Conservation (phyloP, 1,140 invertebrate species). For the Zophobas morio region DNA sequence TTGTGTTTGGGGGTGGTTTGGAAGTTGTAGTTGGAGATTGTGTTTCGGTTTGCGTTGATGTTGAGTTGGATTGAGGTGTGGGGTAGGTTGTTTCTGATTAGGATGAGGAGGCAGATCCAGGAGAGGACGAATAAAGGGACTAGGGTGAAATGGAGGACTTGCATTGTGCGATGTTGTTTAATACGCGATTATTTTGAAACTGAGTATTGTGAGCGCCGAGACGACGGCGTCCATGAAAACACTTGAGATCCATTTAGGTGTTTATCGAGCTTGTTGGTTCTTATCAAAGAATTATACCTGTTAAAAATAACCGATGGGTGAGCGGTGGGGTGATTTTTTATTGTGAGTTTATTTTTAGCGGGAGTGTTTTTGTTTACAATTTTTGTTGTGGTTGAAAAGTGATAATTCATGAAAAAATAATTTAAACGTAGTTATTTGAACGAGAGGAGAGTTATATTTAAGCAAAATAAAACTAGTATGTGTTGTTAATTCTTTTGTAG, state of each 20-base stretch:
- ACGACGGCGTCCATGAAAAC: conserved; percentile 32
- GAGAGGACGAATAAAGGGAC: conserved; percentile 47
- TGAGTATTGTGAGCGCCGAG: conserved; percentile 14
- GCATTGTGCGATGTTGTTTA: conserved; percentile 22
- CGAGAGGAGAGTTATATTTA: too few relatives aligned
- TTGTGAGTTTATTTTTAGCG: background rate
- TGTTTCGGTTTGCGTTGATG: conserved; percentile 50
- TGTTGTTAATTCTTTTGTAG: too few relatives aligned
- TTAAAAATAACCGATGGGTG: conserved; percentile 25
- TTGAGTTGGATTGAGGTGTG: conserved; percentile 57
- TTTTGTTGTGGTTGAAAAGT: too few relatives aligned
- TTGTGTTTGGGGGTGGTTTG: background rate
- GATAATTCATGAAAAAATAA: too few relatives aligned
- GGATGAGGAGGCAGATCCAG: conserved; percentile 5
- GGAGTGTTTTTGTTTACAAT: too few relatives aligned
- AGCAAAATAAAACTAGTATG: too few relatives aligned
- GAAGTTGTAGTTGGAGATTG: conserved; percentile 18
- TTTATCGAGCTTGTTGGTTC: conserved; percentile 7
- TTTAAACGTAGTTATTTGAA: too few relatives aligned
- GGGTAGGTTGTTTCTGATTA: conserved; percentile 13
- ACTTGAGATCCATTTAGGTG: conserved; percentile 41
- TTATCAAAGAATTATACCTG: conserved; percentile 42
- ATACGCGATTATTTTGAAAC: conserved; percentile 4
- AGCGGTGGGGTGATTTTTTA: background rate
- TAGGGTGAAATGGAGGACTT: conserved; percentile 40